A percentile compares a stretch with the other conserved stretches of the same genome.
Evolutionary conservation across 2,113 vertebrate genomes (phyloP).

Genomic region (Gnathonemus echidnorhynchus): DNA sequence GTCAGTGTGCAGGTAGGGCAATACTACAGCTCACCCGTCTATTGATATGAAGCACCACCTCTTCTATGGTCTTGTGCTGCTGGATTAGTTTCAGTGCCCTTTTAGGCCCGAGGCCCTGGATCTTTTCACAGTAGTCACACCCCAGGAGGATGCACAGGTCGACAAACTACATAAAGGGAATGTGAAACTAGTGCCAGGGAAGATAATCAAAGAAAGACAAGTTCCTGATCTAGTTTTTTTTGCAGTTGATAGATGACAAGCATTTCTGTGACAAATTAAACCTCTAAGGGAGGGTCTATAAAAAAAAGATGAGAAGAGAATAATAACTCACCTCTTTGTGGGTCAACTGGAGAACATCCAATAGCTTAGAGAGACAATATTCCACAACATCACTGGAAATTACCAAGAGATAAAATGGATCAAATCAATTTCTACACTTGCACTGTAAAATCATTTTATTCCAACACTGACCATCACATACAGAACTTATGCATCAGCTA

Average conservation of each 20-base stretch:
- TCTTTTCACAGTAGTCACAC: constrained; percentile 72
- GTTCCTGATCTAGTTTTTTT: neutral
- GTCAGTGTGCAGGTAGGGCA: neutral
- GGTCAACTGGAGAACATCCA: constrained; percentile 54
- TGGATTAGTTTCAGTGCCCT: constrained; percentile 65
- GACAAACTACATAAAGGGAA: constrained; percentile 56
- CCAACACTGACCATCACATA: neutral
- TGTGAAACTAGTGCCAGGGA: neutral
- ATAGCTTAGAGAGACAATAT: constrained; percentile 59
- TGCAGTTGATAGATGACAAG: neutral
- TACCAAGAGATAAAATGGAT: neutral
- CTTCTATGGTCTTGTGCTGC: constrained; percentile 61
- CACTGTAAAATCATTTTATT: neutral
- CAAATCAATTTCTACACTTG: neutral
- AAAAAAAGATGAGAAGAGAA: neutral
- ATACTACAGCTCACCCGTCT: constrained; percentile 47
- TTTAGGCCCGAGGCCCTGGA: constrained; percentile 59
- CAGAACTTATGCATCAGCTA: neutral
- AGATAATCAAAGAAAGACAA: neutral
- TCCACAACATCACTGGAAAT: constrained; percentile 56
- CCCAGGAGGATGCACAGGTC: constrained; percentile 75
- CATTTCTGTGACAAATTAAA: neutral
- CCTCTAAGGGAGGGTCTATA: neutral
- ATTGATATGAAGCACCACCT: constrained; percentile 53
- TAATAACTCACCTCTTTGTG: constrained; percentile 55